These are phyloP conservation scores for Dolichomitus sp. DNA, from an alignment of 2,888 invertebrate genomes.

Conservation along the genomic window DNA sequence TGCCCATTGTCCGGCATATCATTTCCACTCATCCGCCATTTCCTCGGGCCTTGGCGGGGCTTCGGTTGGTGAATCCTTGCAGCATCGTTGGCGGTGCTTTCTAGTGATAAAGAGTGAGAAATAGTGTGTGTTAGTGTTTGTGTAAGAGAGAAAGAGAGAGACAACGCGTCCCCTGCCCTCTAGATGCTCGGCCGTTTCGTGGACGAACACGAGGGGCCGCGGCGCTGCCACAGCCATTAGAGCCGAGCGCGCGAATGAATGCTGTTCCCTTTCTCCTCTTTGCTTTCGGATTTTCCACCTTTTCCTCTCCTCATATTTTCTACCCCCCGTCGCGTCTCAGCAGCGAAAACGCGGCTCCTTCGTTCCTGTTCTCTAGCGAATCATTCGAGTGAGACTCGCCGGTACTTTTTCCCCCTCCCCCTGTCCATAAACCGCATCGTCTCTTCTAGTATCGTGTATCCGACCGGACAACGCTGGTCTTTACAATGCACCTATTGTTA, in stretches of 20 bases:
- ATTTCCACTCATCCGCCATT: slow-evolving; percentile 82
- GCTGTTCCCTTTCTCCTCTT: slow-evolving; percentile 57
- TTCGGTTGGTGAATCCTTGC: slow-evolving; percentile 59
- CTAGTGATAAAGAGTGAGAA: neutral
- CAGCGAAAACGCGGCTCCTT: slow-evolving; percentile 40
- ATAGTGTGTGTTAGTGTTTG: neutral
- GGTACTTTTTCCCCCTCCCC: neutral
- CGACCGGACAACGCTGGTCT: slow-evolving; percentile 64
- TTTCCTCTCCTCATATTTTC: slow-evolving; percentile 56
- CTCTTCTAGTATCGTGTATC: slow-evolving; percentile 51
- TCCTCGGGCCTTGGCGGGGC: slow-evolving; percentile 75
- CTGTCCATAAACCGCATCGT: neutral
- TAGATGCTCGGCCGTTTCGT: slow-evolving; percentile 68
- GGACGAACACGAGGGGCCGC: slow-evolving; percentile 46
- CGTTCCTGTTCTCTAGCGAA: slow-evolving; percentile 50
- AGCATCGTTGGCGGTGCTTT: slow-evolving; percentile 10
- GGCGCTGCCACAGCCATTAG: slow-evolving; percentile 60
- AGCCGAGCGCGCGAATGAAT: slow-evolving; percentile 65
- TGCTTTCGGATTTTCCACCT: slow-evolving; percentile 58
- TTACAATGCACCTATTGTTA: slow-evolving; percentile 64
- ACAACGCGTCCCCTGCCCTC: slow-evolving; percentile 26
- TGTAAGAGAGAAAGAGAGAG: neutral
- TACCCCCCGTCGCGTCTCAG: slow-evolving; percentile 55
- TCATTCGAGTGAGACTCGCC: slow-evolving; percentile 54
- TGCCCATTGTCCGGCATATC: slow-evolving; percentile 84